Conservation (phyloP, 2,888 invertebrate genomes). For the Micoletzkya japonica region DNA sequence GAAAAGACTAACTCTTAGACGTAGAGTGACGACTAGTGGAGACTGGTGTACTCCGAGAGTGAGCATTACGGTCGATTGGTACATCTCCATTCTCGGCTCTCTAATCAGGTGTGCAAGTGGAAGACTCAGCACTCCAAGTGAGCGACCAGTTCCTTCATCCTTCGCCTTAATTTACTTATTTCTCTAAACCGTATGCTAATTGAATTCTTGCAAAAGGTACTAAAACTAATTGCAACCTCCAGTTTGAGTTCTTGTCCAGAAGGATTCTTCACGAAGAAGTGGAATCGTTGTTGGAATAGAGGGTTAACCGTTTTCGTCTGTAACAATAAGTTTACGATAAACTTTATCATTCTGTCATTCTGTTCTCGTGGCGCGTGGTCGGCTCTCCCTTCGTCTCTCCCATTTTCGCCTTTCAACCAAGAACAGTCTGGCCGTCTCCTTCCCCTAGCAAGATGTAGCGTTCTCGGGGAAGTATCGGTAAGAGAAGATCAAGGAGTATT, state of each 20-base stretch:
- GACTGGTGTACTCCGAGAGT: slow-evolving; percentile 59
- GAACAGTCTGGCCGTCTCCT: slow-evolving; percentile 14
- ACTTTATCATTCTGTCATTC: not conserved
- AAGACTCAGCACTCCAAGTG: slow-evolving; percentile 53
- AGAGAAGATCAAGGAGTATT: no score
- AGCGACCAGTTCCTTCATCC: slow-evolving; percentile 56
- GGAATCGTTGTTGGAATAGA: slow-evolving; percentile 91
- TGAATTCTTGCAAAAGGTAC: not conserved
- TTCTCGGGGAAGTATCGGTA: no score
- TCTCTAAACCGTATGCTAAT: not conserved
- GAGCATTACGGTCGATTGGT: slow-evolving; percentile 57
- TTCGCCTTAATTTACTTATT: slow-evolving; percentile 47
- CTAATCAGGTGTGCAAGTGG: slow-evolving; percentile 51
- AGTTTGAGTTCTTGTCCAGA: slow-evolving; percentile 83
- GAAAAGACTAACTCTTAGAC: slow-evolving; percentile 55
- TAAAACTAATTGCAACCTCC: slow-evolving; percentile 66
- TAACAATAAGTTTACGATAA: not conserved
- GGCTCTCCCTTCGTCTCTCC: not conserved
- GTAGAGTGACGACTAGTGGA: slow-evolving; percentile 58
- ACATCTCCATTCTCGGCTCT: slow-evolving; percentile 60
- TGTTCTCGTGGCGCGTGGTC: not conserved
- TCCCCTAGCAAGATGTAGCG: slow-evolving; percentile 30
- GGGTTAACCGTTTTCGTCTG: slow-evolving; percentile 78
- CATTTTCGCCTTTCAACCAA: not conserved
- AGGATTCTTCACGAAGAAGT: slow-evolving; percentile 87